phyloP scores from a whole-genome alignment of 2,797 vertebrate species.

The Poecilia velifera region DNA sequence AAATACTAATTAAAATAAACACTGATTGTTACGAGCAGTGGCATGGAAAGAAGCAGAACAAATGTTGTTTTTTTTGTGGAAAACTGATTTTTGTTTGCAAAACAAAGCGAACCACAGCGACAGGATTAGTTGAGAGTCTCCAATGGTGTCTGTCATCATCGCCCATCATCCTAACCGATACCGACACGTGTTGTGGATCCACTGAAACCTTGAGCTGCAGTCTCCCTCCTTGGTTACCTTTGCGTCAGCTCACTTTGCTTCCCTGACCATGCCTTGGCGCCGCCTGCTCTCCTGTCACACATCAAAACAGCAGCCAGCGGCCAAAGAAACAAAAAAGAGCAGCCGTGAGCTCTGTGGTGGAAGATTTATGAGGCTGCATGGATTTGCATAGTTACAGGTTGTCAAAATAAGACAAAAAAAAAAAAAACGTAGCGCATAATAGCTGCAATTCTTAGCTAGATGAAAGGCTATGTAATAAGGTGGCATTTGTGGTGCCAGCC shows the following conservation, averaged over 20 bases:
- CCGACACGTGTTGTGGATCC: conserved; percentile 34
- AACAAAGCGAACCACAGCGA: not conserved
- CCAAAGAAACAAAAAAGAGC: conserved; percentile 45
- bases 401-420: conserved; percentile 21
- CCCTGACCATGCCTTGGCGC: conserved; percentile 27
- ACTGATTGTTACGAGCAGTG: not conserved
- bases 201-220: conserved; percentile 18
- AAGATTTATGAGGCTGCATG: conserved; percentile 24
- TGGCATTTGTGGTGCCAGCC: not conserved
- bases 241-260: conserved; percentile 53
- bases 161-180: conserved; percentile 2
- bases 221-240: conserved; percentile 50
- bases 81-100: not conserved
- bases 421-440: conserved; percentile 7
- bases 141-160: not conserved
- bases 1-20: not conserved
- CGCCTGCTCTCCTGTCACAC: conserved; percentile 57
- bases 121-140: not conserved
- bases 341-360: conserved; percentile 26
- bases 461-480: not conserved
- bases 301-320: conserved; percentile 50
- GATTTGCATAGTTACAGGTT: conserved; percentile 19
- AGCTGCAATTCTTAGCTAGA: not conserved
- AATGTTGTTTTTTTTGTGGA: not conserved
- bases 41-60: not conserved